Evolutionary conservation across 1,140 invertebrate genomes (phyloP).

Genomic region (Leptinotarsa defecta): DNA sequence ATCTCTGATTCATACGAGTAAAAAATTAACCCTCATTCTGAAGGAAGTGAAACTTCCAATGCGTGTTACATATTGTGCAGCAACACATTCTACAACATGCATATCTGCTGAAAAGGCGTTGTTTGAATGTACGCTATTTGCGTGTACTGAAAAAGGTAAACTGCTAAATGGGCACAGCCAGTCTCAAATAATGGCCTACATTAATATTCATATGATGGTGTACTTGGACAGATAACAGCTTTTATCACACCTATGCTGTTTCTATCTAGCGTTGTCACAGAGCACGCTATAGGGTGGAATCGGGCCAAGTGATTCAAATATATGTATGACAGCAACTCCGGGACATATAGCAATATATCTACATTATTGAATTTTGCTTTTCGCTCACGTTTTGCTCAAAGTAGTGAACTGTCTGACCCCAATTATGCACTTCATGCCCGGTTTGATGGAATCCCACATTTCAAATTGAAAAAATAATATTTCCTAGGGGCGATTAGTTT

Average conservation of each 20-base stretch:
- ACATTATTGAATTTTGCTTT: conserved; percentile 6
- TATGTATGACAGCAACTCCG: conserved; percentile 1
- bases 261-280: conserved; percentile 25
- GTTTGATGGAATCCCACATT: too few relatives aligned
- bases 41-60: background rate
- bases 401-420: too few relatives aligned
- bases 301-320: conserved; percentile 16
- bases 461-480: too few relatives aligned
- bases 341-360: conserved; percentile 1
- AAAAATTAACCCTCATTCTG: too few relatives aligned
- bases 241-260: conserved; percentile 31
- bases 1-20: too few relatives aligned
- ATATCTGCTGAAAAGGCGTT: conserved; percentile 28
- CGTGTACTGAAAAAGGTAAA: conserved; percentile 31
- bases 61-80: background rate
- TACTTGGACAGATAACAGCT: conserved; percentile 33
- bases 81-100: background rate
- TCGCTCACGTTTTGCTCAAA: background rate
- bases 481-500: too few relatives aligned
- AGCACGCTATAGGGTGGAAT: conserved; percentile 26
- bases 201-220: conserved; percentile 32
- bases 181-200: conserved; percentile 29
- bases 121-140: conserved; percentile 22
- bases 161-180: conserved; percentile 27
- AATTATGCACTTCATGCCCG: too few relatives aligned